Evolutionary conservation across 2,888 invertebrate species (phyloP).

Genomic region (Lasioglossum zephyrum): DNA sequence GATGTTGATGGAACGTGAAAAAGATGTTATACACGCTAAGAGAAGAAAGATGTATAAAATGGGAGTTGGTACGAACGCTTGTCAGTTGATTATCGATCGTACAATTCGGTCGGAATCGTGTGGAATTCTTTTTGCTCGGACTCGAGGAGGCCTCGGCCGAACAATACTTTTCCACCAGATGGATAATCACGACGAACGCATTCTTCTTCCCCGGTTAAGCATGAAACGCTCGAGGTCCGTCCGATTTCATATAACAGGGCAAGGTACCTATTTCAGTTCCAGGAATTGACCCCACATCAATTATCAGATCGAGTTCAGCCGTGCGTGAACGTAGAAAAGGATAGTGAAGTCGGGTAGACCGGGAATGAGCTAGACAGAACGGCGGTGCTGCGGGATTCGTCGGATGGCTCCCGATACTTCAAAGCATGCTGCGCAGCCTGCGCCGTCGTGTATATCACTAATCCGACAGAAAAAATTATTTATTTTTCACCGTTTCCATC

Average conservation of each 20-base stretch:
- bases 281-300: constrained; percentile 20
- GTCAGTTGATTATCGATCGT: neutral
- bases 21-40: too few relatives aligned
- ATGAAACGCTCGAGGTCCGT: constrained; percentile 10
- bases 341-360: neutral
- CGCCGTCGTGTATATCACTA: constrained; percentile 4
- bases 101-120: neutral
- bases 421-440: constrained; percentile 11
- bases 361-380: constrained; percentile 3
- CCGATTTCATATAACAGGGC: constrained; percentile 20
- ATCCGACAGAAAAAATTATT: constrained; percentile 10
- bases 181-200: constrained; percentile 9
- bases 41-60: neutral
- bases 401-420: constrained; percentile 16
- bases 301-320: constrained; percentile 18
- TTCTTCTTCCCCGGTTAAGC: constrained; percentile 7
- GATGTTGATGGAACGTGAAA: too few relatives aligned
- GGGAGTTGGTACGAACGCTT: neutral
- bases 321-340: constrained; percentile 15
- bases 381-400: constrained; percentile 5
- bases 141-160: neutral
- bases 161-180: constrained; percentile 4
- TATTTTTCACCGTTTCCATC: neutral
- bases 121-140: neutral
- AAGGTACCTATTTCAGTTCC: constrained; percentile 15